Conservation (phyloP, 2,888 invertebrate genomes). For the Kryphioiulus occultus region DNA sequence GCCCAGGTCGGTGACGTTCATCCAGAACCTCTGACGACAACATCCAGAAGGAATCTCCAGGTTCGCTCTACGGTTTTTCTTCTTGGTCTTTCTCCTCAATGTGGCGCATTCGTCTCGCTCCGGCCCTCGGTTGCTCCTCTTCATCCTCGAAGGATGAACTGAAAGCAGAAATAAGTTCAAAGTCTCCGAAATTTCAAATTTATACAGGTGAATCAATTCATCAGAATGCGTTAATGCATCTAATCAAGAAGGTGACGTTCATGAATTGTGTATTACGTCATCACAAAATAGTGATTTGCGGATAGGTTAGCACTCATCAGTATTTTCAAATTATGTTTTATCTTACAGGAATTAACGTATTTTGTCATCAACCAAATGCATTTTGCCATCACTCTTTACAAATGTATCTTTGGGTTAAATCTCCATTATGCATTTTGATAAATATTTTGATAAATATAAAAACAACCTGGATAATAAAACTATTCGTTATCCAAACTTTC, state of each 20-base stretch:
- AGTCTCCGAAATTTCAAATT: background rate
- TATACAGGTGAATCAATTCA: too few species aligned
- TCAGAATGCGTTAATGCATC: background rate
- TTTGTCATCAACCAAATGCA: too few species aligned
- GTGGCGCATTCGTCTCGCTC: background rate
- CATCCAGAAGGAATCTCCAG: background rate
- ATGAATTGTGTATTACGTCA: background rate
- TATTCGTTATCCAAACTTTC: too few species aligned
- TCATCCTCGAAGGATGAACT: background rate
- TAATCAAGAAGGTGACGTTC: background rate
- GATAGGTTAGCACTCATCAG: too few species aligned
- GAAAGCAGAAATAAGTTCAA: background rate
- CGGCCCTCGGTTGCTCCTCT: background rate
- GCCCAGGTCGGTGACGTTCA: constrained; percentile 31
- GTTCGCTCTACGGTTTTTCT: background rate
- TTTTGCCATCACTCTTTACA: too few species aligned
- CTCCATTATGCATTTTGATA: too few species aligned
- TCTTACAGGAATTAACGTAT: too few species aligned
- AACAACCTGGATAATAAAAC: too few species aligned
- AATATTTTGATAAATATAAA: too few species aligned
- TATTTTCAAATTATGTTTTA: too few species aligned
- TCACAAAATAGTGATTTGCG: background rate
- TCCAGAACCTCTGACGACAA: constrained; percentile 43
- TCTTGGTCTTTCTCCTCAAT: background rate
- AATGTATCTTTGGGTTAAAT: too few species aligned